phyloP scores from a whole-genome alignment of 2,888 invertebrate species.

The Platerodrilus igneus region DNA sequence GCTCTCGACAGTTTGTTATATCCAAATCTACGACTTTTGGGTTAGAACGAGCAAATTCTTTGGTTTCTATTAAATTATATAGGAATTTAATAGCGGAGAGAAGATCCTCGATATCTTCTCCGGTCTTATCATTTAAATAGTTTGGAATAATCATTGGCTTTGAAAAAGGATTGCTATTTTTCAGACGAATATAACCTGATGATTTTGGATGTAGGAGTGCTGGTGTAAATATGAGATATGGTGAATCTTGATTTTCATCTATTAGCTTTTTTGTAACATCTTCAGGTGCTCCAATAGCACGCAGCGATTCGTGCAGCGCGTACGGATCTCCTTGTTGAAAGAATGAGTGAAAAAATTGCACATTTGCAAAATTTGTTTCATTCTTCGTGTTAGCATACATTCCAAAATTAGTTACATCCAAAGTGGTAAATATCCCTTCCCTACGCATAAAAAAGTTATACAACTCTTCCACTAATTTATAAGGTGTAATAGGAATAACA shows the following conservation, averaged over 20 bases:
- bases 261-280: not conserved
- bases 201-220: constrained; percentile 51
- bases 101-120: constrained; percentile 48
- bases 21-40: constrained; percentile 41
- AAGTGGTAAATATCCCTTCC: constrained; percentile 49
- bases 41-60: constrained; percentile 42
- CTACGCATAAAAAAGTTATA: constrained; percentile 49
- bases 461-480: constrained; percentile 31
- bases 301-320: constrained; percentile 4
- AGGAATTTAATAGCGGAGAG: constrained; percentile 50
- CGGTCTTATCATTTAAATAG: constrained; percentile 55
- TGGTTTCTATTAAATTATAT: constrained; percentile 44
- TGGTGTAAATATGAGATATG: constrained; percentile 24
- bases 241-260: not conserved
- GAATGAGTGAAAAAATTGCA: constrained; percentile 52
- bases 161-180: constrained; percentile 53
- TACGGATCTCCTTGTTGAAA: constrained; percentile 41
- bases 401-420: constrained; percentile 47
- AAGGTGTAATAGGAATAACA: not conserved
- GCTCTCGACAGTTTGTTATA: constrained; percentile 39
- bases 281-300: constrained; percentile 1
- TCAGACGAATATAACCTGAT: constrained; percentile 52
- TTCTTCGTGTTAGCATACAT: constrained; percentile 48
- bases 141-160: constrained; percentile 59
- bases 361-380: constrained; percentile 53